phyloP scores from a whole-genome alignment of 35 echinoderm and acorn worm genomes.

The Eucidaris tribuloides region DNA sequence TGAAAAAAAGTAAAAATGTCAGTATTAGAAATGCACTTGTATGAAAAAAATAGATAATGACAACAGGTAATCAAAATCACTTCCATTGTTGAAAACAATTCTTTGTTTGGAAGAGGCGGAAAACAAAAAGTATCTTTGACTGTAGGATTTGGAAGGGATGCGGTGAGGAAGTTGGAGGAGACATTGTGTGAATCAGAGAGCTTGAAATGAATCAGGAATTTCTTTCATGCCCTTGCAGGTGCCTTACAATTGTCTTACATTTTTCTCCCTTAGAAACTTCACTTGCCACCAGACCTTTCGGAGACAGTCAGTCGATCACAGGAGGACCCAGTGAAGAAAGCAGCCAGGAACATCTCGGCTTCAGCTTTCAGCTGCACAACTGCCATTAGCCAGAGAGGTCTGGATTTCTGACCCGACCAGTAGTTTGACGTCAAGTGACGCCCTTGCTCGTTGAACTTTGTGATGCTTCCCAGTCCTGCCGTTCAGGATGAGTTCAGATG shows the following conservation, averaged over 20 bases:
- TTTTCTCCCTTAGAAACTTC: constrained; percentile 37
- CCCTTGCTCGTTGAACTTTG: too few species aligned
- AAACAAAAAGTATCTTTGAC: too few species aligned
- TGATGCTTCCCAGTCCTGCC: too few species aligned
- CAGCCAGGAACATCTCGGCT: not conserved
- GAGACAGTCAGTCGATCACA: constrained; percentile 57
- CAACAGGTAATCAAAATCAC: too few species aligned
- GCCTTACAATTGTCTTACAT: not conserved
- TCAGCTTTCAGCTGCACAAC: not conserved
- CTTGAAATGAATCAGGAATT: not conserved
- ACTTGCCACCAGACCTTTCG: constrained; percentile 53
- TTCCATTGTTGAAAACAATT: not conserved
- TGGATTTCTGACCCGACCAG: constrained; percentile 27
- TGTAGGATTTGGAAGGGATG: not conserved
- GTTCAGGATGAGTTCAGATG: too few species aligned
- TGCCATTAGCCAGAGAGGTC: not conserved
- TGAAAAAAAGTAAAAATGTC: too few species aligned
- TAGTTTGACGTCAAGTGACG: too few species aligned
- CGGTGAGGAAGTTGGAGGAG: too few species aligned
- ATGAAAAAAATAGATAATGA: too few species aligned
- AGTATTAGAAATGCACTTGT: too few species aligned
- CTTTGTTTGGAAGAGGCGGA: too few species aligned
- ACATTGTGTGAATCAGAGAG: too few species aligned
- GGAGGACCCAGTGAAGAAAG: constrained; percentile 17
- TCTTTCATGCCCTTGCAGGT: not conserved